A percentile compares a stretch with the other conserved stretches of the same genome.
Evolutionary conservation across 2,888 invertebrate genomes (phyloP).

Genomic region (Drosophila longiperda): DNA sequence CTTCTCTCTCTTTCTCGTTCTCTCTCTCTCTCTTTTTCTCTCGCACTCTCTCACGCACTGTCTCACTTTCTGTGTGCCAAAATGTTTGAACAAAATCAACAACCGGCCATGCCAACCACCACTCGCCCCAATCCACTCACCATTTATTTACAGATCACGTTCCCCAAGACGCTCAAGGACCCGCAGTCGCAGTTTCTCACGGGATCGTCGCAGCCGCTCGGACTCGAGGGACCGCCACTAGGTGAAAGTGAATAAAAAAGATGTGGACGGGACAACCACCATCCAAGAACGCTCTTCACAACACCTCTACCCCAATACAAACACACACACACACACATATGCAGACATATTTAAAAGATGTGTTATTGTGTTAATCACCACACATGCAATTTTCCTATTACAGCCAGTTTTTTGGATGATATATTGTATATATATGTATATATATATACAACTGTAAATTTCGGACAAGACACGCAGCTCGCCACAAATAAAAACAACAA

Average conservation of each 20-base stretch:
- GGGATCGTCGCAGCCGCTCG: slow-evolving; percentile 87
- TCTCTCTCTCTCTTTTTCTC: slow-evolving; percentile 34
- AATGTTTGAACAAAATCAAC: slow-evolving; percentile 12
- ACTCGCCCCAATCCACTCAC: slow-evolving; percentile 15
- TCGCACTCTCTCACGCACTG: slow-evolving; percentile 32
- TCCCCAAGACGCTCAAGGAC: slow-evolving; percentile 84
- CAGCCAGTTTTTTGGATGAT: slow-evolving; percentile 27
- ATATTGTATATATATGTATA: background rate
- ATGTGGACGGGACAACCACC: slow-evolving; percentile 2
- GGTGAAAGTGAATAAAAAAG: slow-evolving; percentile 20
- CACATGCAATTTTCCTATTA: slow-evolving; percentile 28
- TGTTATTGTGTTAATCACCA: slow-evolving; percentile 10
- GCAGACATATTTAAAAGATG: slow-evolving; percentile 6
- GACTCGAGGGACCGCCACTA: slow-evolving; percentile 87
- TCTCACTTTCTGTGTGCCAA: slow-evolving; percentile 31
- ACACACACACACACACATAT: slow-evolving; percentile 12
- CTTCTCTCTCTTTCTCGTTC: slow-evolving; percentile 32
- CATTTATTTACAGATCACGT: slow-evolving; percentile 83
- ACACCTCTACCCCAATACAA: slow-evolving; percentile 5
- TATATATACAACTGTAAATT: slow-evolving; percentile 28
- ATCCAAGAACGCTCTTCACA: slow-evolving; percentile 12
- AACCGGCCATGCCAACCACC: slow-evolving; percentile 6
- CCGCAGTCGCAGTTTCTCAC: slow-evolving; percentile 86
- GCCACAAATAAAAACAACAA: slow-evolving; percentile 7
- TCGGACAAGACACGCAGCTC: slow-evolving; percentile 16